These are phyloP conservation scores for Sinotaia quadrata DNA, from an alignment of 2,888 invertebrate species.

Conservation along the genomic window DNA sequence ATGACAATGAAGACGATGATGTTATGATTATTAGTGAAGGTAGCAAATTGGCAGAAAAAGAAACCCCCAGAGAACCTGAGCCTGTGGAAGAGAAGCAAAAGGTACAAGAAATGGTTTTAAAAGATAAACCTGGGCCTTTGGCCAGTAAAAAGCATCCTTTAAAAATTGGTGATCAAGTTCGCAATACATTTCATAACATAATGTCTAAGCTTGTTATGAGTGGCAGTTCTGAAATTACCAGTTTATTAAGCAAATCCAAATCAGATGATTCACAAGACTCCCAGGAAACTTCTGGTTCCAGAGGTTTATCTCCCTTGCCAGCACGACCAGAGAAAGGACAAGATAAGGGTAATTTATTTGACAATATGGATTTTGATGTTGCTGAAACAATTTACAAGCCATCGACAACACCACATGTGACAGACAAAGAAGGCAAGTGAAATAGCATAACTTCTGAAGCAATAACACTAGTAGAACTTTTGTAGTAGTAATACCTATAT, in stretches of 20 bases:
- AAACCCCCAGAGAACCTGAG: neutral
- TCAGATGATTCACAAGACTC: constrained; percentile 23
- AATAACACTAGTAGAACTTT: too few species aligned
- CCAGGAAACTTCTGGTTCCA: constrained; percentile 10
- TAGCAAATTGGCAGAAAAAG: neutral
- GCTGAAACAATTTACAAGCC: constrained; percentile 10
- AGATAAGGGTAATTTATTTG: constrained; percentile 35
- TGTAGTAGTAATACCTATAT: too few species aligned
- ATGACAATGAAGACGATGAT: constrained; percentile 24
- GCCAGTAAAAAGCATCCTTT: constrained; percentile 32
- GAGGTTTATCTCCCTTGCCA: neutral
- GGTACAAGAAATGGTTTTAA: neutral
- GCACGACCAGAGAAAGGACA: neutral
- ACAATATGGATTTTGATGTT: constrained; percentile 27
- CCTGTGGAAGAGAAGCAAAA: neutral
- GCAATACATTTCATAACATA: constrained; percentile 46
- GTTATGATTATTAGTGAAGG: constrained; percentile 26
- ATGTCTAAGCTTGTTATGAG: constrained; percentile 41
- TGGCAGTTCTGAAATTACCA: constrained; percentile 30
- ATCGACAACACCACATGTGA: too few species aligned
- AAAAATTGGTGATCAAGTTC: constrained; percentile 43
- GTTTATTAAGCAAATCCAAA: constrained; percentile 22
- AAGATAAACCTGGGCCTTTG: constrained; percentile 15
- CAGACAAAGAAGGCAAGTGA: too few species aligned
- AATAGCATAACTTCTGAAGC: too few species aligned